Conservation (phyloP, 1,140 invertebrate genomes). For the Nebria ingens region DNA sequence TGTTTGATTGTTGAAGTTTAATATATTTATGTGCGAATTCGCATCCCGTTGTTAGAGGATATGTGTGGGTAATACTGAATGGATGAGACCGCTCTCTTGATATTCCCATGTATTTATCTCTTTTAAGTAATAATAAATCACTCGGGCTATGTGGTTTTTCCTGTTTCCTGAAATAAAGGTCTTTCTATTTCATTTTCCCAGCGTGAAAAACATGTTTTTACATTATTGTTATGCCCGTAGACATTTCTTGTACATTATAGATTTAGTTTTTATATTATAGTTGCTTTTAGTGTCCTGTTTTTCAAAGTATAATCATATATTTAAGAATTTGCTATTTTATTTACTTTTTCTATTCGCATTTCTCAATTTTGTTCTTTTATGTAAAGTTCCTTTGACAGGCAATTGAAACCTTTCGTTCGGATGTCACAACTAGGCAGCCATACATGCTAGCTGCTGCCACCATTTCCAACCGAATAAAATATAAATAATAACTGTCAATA, state of each 20-base stretch:
- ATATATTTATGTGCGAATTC: too few relatives aligned
- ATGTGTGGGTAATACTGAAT: not conserved
- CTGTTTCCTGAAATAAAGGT: not conserved
- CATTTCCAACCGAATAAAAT: not conserved
- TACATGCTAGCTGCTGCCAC: not conserved
- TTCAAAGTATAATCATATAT: too few relatives aligned
- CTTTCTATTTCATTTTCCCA: slow-evolving; percentile 5
- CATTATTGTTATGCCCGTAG: not conserved
- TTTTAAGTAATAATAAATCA: slow-evolving; percentile 9
- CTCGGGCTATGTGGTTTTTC: not conserved
- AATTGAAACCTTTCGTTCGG: not conserved
- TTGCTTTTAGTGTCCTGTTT: too few relatives aligned
- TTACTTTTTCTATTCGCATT: too few relatives aligned
- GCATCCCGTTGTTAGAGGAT: too few relatives aligned
- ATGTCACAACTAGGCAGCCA: not conserved
- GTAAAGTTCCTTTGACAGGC: not conserved
- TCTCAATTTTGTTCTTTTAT: not conserved
- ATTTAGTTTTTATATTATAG: too few relatives aligned
- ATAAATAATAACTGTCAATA: not conserved
- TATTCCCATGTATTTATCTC: slow-evolving; percentile 7
- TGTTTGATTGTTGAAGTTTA: too few relatives aligned
- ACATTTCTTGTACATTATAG: not conserved
- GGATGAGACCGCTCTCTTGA: not conserved
- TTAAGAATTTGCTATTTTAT: too few relatives aligned
- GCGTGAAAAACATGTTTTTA: not conserved